Conservation (phyloP, 2,888 invertebrate species). For the Drosophila formosana region DNA sequence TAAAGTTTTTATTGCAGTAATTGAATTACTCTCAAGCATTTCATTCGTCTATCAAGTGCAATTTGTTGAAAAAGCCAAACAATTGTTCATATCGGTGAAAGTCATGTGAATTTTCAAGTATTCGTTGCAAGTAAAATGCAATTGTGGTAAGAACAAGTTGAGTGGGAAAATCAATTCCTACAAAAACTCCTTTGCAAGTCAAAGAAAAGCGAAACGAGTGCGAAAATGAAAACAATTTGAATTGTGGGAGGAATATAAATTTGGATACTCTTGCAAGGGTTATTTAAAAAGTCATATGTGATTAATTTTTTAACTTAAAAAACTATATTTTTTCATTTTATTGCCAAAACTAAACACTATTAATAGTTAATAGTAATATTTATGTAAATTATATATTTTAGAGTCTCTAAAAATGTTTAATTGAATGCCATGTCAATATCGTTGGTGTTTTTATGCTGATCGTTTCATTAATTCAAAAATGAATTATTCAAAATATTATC, state of each 20-base stretch:
- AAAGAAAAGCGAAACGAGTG: slow-evolving; percentile 12
- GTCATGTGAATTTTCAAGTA: slow-evolving; percentile 22
- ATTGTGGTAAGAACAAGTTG: neutral
- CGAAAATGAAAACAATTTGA: slow-evolving; percentile 6
- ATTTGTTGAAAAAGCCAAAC: neutral
- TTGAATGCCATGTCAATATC: neutral
- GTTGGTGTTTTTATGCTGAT: neutral
- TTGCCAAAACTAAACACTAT: too few species aligned
- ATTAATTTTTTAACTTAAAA: too few species aligned
- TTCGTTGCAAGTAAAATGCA: slow-evolving; percentile 3
- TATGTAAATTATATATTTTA: neutral
- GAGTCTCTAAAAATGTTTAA: neutral
- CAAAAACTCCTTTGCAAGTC: slow-evolving; percentile 5
- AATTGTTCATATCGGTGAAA: slow-evolving; percentile 31
- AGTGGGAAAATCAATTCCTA: slow-evolving; percentile 16
- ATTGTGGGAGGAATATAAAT: slow-evolving; percentile 17
- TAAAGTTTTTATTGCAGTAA: slow-evolving; percentile 8
- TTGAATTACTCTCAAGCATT: slow-evolving; percentile 8
- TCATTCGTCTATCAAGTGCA: neutral
- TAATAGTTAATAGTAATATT: too few species aligned
- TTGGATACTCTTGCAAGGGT: neutral
- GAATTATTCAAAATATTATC: neutral
- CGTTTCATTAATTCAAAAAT: neutral
- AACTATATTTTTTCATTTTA: too few species aligned
- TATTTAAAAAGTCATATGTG: neutral